phyloP scores from a whole-genome alignment of 2,888 invertebrate species.

The Lasioglossum vierecki region DNA sequence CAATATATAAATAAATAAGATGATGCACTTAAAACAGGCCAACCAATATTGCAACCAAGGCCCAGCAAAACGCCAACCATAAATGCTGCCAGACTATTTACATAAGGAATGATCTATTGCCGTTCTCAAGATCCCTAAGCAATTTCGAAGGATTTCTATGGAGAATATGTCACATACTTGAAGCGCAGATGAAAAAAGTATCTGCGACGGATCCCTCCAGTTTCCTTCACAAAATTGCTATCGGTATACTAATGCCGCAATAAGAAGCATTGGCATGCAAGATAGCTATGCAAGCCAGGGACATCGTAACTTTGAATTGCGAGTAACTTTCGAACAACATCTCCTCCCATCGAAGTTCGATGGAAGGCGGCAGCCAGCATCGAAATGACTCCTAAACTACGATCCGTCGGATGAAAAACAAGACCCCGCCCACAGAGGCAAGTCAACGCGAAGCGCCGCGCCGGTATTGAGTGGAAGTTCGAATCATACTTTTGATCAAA shows the following conservation, averaged over 20 bases:
- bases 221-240: background rate
- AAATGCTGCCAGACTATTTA: too few relatives aligned
- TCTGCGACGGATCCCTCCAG: background rate
- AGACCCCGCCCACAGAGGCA: background rate
- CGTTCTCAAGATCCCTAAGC: background rate
- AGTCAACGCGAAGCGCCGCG: background rate
- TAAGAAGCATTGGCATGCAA: background rate
- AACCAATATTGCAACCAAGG: too few relatives aligned
- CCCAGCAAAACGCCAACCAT: too few relatives aligned
- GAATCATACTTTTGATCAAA: constrained; percentile 57
- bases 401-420: constrained; percentile 19
- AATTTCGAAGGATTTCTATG: too few relatives aligned
- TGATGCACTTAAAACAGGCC: too few relatives aligned
- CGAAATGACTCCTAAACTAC: constrained; percentile 2
- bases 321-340: constrained; percentile 21
- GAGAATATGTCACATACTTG: background rate
- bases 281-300: background rate
- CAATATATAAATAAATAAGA: too few relatives aligned
- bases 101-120: background rate
- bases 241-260: background rate
- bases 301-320: background rate
- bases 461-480: constrained; percentile 33
- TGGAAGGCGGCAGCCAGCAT: constrained; percentile 1
- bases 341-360: background rate
- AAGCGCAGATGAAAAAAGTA: background rate